Conservation (phyloP, 1,140 invertebrate genomes). For the Pseudomyrmex cubaensis region DNA sequence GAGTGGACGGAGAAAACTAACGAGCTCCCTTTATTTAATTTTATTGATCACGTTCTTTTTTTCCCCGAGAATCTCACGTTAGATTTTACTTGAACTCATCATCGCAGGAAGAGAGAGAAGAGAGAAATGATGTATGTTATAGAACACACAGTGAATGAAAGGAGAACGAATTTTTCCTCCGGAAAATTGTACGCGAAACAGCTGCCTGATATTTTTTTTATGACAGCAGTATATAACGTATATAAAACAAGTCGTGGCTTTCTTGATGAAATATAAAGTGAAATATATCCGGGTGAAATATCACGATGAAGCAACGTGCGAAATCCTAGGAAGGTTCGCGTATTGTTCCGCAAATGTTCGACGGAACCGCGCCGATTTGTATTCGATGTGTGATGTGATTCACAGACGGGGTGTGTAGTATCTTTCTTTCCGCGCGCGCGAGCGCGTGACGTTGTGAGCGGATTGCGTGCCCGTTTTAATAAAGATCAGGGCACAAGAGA, state of each 20-base stretch:
- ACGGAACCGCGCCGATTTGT: neutral
- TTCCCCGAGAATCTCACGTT: neutral
- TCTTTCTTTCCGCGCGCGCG: neutral
- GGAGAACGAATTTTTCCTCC: conserved; percentile 5
- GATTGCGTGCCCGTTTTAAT: conserved; percentile 67
- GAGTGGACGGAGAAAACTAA: conserved; percentile 56
- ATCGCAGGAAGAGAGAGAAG: too few species aligned
- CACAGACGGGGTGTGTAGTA: too few species aligned
- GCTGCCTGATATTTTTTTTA: neutral
- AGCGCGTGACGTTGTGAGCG: conserved; percentile 39
- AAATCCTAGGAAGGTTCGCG: neutral
- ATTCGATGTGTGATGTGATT: conserved; percentile 1
- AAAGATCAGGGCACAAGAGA: conserved; percentile 45
- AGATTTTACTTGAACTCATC: conserved; percentile 6
- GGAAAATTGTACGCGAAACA: neutral
- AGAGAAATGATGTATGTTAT: too few species aligned
- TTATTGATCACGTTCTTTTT: conserved; percentile 9
- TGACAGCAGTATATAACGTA: neutral
- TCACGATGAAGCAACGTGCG: neutral
- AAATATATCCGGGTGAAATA: conserved; percentile 3
- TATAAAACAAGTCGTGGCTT: neutral
- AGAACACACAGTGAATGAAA: neutral
- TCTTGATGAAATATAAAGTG: conserved; percentile 12
- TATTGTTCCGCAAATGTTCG: neutral
- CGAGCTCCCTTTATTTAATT: conserved; percentile 19